Evolutionary conservation across 2,888 invertebrate species (phyloP).

Genomic region (Litoditis marina): DNA sequence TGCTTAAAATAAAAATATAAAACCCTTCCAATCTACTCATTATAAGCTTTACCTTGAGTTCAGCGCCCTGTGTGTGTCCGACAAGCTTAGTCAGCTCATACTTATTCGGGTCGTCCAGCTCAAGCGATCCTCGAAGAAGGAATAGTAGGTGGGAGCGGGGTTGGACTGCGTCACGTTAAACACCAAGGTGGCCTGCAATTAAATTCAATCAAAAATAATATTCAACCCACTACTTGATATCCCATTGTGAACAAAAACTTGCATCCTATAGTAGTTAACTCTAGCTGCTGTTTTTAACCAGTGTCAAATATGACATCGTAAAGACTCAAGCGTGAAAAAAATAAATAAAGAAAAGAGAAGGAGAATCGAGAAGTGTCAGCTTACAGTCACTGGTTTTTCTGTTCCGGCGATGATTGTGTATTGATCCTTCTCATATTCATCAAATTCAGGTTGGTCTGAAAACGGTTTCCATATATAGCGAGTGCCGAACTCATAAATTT

Average conservation of each 20-base stretch:
- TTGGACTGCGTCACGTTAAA: constrained; percentile 52
- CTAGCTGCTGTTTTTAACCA: too few relatives aligned
- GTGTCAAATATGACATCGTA: too few relatives aligned
- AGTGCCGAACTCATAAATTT: too few relatives aligned
- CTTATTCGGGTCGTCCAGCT: constrained; percentile 32
- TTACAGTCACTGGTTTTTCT: constrained; percentile 16
- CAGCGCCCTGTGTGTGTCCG: constrained; percentile 35
- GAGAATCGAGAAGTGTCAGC: too few relatives aligned
- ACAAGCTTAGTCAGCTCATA: constrained; percentile 39
- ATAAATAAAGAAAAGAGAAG: neutral
- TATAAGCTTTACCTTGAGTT: constrained; percentile 26
- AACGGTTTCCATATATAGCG: neutral
- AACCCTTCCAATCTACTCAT: neutral
- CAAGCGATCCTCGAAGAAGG: constrained; percentile 43
- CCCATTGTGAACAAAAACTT: too few relatives aligned
- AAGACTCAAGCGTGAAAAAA: too few relatives aligned
- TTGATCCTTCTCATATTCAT: constrained; percentile 31
- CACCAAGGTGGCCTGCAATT: constrained; percentile 28
- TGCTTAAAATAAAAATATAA: too few relatives aligned
- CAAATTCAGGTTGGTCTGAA: constrained; percentile 48
- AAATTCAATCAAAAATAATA: neutral
- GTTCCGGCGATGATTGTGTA: constrained; percentile 40
- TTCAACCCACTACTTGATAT: neutral
- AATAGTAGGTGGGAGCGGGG: constrained; percentile 44
- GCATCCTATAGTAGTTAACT: too few relatives aligned